Conservation (phyloP, 1,140 invertebrate genomes). For the Oedothorax gibbosus region DNA sequence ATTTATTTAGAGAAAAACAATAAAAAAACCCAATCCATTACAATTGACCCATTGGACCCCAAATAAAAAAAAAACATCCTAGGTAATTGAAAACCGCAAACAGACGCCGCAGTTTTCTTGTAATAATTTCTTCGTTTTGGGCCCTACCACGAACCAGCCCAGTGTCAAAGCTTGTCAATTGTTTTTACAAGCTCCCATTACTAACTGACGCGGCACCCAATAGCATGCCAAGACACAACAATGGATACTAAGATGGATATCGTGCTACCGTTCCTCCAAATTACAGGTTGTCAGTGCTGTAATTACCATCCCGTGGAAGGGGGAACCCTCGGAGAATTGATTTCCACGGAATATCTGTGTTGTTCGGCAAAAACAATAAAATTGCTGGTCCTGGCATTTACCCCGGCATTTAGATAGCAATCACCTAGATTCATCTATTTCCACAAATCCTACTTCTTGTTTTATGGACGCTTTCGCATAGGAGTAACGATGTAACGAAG, state of each 20-base stretch:
- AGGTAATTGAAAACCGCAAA: conserved; percentile 21
- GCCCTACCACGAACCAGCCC: not conserved
- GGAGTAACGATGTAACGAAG: too few relatives aligned
- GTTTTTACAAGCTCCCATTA: not conserved
- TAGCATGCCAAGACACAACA: conserved; percentile 2
- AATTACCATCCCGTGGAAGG: conserved; percentile 23
- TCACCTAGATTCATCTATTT: conserved; percentile 18
- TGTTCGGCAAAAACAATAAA: conserved; percentile 31
- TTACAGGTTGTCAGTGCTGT: conserved; percentile 39
- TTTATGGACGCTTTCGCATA: not conserved
- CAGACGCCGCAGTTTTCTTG: not conserved
- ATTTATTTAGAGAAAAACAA: too few relatives aligned
- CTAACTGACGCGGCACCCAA: not conserved
- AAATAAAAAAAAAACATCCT: too few relatives aligned
- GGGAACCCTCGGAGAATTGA: conserved; percentile 26
- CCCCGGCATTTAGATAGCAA: conserved; percentile 29
- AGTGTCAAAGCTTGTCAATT: conserved; percentile 7
- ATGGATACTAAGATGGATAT: conserved; percentile 21
- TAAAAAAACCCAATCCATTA: too few relatives aligned
- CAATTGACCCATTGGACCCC: too few relatives aligned
- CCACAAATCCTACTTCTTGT: conserved; percentile 2
- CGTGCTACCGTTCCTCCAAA: conserved; percentile 40
- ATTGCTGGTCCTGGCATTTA: conserved; percentile 16
- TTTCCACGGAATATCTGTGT: conserved; percentile 32
- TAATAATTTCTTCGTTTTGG: not conserved